Evolutionary conservation across 2,888 invertebrate species (phyloP), one percentile per base, ranked within the genome.

Genomic region (Mythimna ferrago): DNA sequence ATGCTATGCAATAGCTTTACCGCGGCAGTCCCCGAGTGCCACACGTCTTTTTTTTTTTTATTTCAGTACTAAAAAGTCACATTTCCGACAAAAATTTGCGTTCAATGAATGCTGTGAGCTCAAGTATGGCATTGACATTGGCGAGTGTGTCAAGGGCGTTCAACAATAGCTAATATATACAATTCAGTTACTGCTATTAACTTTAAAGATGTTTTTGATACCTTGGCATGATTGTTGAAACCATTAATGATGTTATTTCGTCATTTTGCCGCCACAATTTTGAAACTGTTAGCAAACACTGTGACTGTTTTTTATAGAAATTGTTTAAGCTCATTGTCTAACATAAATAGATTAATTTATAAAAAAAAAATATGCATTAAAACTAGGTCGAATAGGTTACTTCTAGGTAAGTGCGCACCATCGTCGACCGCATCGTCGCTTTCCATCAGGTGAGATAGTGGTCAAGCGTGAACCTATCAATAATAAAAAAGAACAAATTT

Each of bases 61-160:
- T 26, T 71, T 58, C 3, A 38, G 21, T 16, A 44, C 19, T 63
- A 14, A 64, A 6, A 51, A 60, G 9, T 4, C 11, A 44, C n/a
- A 58, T 63, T 44, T 71, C 32, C 58, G 99, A 14, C 96, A 99
- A 10, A 97, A 97, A 6, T 99, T 7, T 1, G 99, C 99, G 14
- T 99, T 99, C 94, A 99, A 99, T 92, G 99, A 99, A 92, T 99
- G 99, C 41, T n/a, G 41, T 54, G 57, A 48, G 48, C 35, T 48
- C 91, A 99, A 99, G 87, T 99, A 99, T 71, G 99, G 99, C 94
- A 98, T 99, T 78, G 99, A 99, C 87, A 99, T 99, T 89, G 99
- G 99, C 89, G 97, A 97, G 84, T 99, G 99, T 94, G 99, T 99
- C 0, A 97, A 97, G 89, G 96, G 21, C 66, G 10, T 62, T 0